These are phyloP conservation scores for Chondrosia reniformis DNA, from an alignment of 37 sponge, comb jelly and placozoan species.

Conservation along the genomic window DNA sequence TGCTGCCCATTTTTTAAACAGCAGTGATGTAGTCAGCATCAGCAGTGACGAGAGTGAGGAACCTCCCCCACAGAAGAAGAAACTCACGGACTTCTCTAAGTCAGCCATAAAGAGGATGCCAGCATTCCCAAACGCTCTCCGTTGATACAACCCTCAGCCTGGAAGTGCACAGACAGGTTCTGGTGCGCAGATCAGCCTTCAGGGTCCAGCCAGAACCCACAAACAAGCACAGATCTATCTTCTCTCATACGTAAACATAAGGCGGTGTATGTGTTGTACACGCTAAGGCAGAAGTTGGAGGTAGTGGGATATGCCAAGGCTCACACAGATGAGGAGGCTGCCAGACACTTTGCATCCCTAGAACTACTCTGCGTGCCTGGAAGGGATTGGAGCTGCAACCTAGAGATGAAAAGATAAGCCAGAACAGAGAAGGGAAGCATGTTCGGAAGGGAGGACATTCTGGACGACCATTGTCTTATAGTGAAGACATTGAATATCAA, in stretches of 20 bases:
- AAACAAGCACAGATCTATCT: background rate
- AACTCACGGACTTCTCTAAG: background rate
- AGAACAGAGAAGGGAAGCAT: background rate
- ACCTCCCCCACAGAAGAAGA: background rate
- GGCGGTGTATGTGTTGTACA: background rate
- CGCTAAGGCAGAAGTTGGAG: slow-evolving; percentile 2
- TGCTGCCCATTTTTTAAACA: background rate
- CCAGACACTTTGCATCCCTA: slow-evolving; percentile 9
- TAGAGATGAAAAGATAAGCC: background rate
- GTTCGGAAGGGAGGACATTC: background rate
- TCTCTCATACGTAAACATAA: background rate
- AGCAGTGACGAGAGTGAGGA: background rate
- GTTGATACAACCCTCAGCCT: background rate
- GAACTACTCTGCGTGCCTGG: background rate
- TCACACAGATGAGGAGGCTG: background rate
- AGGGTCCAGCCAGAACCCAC: slow-evolving; percentile 1
- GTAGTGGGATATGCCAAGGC: slow-evolving; percentile 5
- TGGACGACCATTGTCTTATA: slow-evolving; percentile 15
- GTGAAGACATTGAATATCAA: background rate
- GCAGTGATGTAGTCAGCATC: slow-evolving; percentile 1
- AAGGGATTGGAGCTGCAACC: slow-evolving; percentile 7
- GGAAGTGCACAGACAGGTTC: background rate
- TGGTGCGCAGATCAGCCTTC: background rate
- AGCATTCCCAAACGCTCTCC: background rate
- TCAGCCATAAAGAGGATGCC: background rate